phyloP scores from a whole-genome alignment of 2,113 vertebrate species.

The Myotis yumanensis region DNA sequence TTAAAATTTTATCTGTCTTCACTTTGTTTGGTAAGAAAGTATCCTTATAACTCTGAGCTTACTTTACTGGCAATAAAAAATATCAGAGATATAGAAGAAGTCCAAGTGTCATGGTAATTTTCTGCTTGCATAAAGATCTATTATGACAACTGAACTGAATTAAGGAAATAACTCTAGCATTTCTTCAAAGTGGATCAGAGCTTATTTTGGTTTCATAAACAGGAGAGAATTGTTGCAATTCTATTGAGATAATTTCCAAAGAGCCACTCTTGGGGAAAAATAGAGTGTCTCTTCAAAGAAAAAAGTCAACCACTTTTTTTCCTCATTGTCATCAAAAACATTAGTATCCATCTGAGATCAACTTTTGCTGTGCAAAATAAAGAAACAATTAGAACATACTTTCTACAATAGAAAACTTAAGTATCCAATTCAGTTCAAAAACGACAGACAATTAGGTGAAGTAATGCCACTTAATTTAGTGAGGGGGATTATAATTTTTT shows the following conservation, averaged over 20 bases:
- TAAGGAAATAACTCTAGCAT: constrained; percentile 11
- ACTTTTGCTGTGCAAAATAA: neutral
- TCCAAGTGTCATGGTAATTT: constrained; percentile 65
- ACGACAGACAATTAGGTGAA: neutral
- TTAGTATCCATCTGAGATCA: neutral
- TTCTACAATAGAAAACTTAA: neutral
- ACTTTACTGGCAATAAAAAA: constrained; percentile 64
- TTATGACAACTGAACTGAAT: constrained; percentile 39
- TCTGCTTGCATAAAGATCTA: constrained; percentile 50
- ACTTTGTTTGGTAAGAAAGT: constrained; percentile 71
- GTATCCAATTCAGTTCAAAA: neutral
- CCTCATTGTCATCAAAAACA: neutral
- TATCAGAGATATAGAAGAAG: constrained; percentile 64
- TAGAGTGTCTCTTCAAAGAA: neutral
- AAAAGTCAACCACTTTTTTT: neutral
- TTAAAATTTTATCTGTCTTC: constrained; percentile 69
- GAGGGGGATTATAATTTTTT: neutral
- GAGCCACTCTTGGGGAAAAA: neutral
- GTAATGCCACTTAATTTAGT: neutral
- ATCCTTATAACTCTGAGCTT: constrained; percentile 50
- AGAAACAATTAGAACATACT: neutral
- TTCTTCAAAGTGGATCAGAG: constrained; percentile 61
- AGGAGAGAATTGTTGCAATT: neutral
- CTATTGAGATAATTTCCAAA: constrained; percentile 35
- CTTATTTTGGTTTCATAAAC: constrained; percentile 1